A percentile compares a stretch with the other conserved stretches of the same genome.
Conservation (phyloP, 1,140 invertebrate species). For the Helicorthomorpha holstii region DNA sequence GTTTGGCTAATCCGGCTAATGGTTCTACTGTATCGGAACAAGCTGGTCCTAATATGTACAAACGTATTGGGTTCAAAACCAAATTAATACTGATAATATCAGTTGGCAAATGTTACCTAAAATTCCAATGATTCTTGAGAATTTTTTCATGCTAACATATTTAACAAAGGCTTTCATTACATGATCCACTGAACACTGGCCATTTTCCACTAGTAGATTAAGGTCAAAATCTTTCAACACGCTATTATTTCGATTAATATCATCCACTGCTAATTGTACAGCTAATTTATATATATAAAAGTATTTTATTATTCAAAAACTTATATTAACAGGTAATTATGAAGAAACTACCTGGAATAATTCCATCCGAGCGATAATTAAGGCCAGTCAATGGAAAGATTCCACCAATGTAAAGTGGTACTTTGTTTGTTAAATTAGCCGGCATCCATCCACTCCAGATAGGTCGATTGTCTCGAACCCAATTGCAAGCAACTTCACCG, state of each 20-base stretch:
- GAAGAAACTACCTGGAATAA: constrained; percentile 31
- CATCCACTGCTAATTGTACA: constrained; percentile 41
- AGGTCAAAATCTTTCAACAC: constrained; percentile 44
- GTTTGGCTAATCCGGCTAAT: constrained; percentile 56
- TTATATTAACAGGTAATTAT: not conserved
- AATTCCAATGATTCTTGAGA: constrained; percentile 43
- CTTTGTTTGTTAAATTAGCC: constrained; percentile 29
- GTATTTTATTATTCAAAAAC: not conserved
- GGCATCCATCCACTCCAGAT: constrained; percentile 38
- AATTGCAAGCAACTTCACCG: constrained; percentile 44
- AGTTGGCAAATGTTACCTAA: constrained; percentile 32
- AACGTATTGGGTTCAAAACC: not conserved
- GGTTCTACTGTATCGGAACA: constrained; percentile 72
- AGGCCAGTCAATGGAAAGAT: constrained; percentile 51
- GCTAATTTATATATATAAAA: constrained; percentile 23
- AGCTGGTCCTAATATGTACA: constrained; percentile 42
- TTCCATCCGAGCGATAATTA: constrained; percentile 39
- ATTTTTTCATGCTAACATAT: constrained; percentile 38
- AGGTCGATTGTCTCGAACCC: constrained; percentile 38
- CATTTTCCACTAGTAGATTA: constrained; percentile 39
- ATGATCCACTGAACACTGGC: constrained; percentile 50
- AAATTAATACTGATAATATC: not conserved
- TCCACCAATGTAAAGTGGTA: constrained; percentile 44
- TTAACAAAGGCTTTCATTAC: constrained; percentile 65
- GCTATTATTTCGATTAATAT: constrained; percentile 42